Base-by-base conservation (phyloP, 2,113 vertebrate genomes). In the Oxygymnocypris stewartii region DNA sequence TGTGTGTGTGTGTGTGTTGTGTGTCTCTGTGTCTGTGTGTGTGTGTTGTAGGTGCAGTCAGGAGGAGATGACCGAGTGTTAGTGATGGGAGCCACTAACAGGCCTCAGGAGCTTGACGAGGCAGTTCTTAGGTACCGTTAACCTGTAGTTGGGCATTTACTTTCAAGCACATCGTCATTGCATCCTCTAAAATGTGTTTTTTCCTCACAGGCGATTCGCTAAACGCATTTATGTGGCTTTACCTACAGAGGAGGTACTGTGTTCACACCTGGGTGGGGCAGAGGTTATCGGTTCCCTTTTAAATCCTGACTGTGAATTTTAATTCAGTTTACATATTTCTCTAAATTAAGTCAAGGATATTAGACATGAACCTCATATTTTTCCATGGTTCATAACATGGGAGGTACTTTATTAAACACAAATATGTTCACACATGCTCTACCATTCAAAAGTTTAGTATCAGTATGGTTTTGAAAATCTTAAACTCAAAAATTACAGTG, bases 81-180 rank as follows among this genome's bases (percentile, higher is more conserved):
- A 89, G 98, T 99, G 57, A 99, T 99, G 98, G 98, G 98, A 90
- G 98, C 98, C 78, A 99, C 98, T 69, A 99, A 99, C 88, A 96
- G 98, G 87, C 98, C 98, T 13, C 98, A 99, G 91, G 98, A 99
- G 86, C 95, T 99, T 16, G 98, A 99, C 87, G 98, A 99, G 91
- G 98, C 98, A 84, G 96, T 97, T 49, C 96, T 99, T 89, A 96
- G 98, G 98, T 99, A 57, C 79, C 28, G 31, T 23, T 37, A 35
- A 25, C 51, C n/a, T 57, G n/a, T 16, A 10, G 13, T 57, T 4
- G 44, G 10, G 14, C 35, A n/a, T 4, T 37, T 67, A 59, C 40
- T 47, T n/a, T n/a, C 16, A 67, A 40, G 25, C 0, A n/a, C 49
- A n/a, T 75, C 3, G 1, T 12, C 31, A 4, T 75, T 44, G 0